Percentiles rank a stretch among this genome's conserved stretches.
phyloP scores from a whole-genome alignment of 1,140 invertebrate genomes.

The Myzus persicae region DNA sequence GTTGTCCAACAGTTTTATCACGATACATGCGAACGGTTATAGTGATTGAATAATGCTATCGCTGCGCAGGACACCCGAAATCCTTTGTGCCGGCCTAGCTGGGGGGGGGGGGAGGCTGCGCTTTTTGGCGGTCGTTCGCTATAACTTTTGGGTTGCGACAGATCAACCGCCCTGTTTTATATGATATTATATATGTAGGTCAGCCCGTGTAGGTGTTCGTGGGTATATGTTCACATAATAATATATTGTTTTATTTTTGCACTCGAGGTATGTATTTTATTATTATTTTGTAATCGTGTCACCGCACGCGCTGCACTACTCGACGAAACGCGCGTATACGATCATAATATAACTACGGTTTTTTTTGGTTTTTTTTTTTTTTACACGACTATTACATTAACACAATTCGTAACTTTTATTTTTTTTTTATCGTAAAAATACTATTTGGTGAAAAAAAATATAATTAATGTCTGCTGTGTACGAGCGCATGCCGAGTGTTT shows the following conservation, averaged over 20 bases:
- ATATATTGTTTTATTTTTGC: conserved; percentile 5
- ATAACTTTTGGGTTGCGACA: neutral
- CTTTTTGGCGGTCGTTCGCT: neutral
- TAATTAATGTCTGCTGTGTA: neutral
- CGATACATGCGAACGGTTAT: too few species aligned
- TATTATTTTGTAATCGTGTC: neutral
- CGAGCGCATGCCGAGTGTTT: neutral
- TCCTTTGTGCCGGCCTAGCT: neutral
- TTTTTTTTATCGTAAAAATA: neutral
- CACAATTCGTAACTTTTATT: neutral
- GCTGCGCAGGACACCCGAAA: too few species aligned
- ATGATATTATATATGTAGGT: neutral
- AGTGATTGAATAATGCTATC: too few species aligned
- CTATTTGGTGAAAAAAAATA: neutral
- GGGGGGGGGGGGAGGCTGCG: too few species aligned
- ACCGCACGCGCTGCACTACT: too few species aligned
- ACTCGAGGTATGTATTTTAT: neutral
- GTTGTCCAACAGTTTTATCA: too few species aligned
- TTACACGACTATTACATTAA: conserved; percentile 17
- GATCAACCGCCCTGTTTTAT: neutral
- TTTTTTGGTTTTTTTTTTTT: neutral
- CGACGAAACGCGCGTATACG: neutral
- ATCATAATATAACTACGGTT: neutral
- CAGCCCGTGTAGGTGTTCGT: neutral
- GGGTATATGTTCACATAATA: neutral